Evolutionary conservation across 2,113 vertebrate genomes (phyloP).

Genomic region (Pelecanoides urinatrix): DNA sequence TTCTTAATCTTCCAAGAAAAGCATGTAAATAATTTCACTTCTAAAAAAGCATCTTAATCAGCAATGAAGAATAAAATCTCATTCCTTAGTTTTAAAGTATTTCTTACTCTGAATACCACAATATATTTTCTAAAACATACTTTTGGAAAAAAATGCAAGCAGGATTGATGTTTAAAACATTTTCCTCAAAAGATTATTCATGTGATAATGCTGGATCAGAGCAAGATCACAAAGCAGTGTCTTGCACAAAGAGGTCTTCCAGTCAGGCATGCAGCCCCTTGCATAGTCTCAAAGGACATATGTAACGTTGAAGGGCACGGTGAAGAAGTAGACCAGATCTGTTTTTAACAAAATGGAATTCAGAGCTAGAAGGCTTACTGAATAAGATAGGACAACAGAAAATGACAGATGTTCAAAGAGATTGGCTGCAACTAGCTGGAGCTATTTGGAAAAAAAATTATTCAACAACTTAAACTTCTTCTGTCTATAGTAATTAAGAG

Average conservation of each 20-base stretch:
- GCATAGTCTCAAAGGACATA: not conserved
- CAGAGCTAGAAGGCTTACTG: not conserved
- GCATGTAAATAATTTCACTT: not conserved
- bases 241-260: not conserved
- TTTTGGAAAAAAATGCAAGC: not conserved
- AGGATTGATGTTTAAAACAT: not conserved
- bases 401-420: not conserved
- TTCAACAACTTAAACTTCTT: not conserved
- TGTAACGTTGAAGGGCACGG: accelerated
- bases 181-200: not conserved
- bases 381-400: not conserved
- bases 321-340: not conserved
- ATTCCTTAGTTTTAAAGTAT: not conserved
- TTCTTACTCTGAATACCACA: not conserved
- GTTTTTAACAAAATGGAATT: not conserved
- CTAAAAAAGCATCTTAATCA: not conserved
- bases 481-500: not conserved
- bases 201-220: not conserved
- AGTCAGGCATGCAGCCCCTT: not conserved
- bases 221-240: not conserved
- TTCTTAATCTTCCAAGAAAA: not conserved
- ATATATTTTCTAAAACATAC: not conserved
- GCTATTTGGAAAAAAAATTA: not conserved
- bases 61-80: not conserved
- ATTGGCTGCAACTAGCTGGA: not conserved